These are phyloP conservation scores for Drosophila littoralis DNA, from an alignment of 1,140 invertebrate species.

Conservation along the genomic window DNA sequence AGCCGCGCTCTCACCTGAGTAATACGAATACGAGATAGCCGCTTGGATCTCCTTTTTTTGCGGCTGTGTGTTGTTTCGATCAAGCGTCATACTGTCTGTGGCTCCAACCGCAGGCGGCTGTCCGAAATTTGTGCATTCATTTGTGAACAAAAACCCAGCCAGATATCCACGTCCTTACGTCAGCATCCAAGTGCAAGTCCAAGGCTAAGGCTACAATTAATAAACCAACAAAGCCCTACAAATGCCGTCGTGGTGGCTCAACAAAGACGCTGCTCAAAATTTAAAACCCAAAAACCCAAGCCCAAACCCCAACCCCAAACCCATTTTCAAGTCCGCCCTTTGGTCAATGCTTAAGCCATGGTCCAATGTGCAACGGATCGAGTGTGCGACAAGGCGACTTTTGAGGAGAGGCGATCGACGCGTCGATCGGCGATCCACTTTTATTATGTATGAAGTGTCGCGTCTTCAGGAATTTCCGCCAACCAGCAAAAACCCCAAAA, in stretches of 20 bases:
- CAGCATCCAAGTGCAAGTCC: constrained; percentile 55
- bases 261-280: constrained; percentile 28
- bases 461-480: constrained; percentile 72
- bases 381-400: constrained; percentile 16
- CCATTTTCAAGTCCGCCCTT: constrained; percentile 1
- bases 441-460: constrained; percentile 84
- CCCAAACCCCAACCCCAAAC: neutral
- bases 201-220: constrained; percentile 81
- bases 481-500: constrained; percentile 46
- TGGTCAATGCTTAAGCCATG: constrained; percentile 24
- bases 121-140: constrained; percentile 82
- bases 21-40: constrained; percentile 54
- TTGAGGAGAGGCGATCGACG: constrained; percentile 34
- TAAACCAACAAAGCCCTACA: constrained; percentile 76
- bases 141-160: constrained; percentile 72
- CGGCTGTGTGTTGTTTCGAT: constrained; percentile 40
- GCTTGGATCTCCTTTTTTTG: constrained; percentile 48
- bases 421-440: constrained; percentile 61
- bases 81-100: constrained; percentile 81
- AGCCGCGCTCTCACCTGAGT: constrained; percentile 69
- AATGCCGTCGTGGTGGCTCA: constrained; percentile 58
- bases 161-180: constrained; percentile 45
- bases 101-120: constrained; percentile 69
- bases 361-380: constrained; percentile 45
- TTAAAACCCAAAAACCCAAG: constrained; percentile 23